Percentiles rank a stretch among this genome's conserved stretches.
Conservation (phyloP, 2,113 vertebrate genomes). For the Silurus meridionalis region DNA sequence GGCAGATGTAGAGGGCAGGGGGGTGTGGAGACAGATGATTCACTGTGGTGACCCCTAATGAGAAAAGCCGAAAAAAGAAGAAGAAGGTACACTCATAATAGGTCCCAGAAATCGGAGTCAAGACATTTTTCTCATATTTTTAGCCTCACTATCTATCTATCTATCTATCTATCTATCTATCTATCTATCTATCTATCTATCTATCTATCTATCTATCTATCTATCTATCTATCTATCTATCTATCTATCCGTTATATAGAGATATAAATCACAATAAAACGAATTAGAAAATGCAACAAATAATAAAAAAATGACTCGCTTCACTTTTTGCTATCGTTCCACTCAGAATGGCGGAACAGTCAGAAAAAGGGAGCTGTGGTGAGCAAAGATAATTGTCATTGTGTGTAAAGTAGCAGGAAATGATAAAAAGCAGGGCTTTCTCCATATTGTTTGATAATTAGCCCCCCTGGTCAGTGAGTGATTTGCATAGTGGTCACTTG, state of each 20-base stretch:
- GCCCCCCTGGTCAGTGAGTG: slow-evolving; percentile 66
- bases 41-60: too few species aligned
- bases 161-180: too few species aligned
- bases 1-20: too few species aligned
- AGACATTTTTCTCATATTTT: too few species aligned
- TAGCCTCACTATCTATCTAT: neutral
- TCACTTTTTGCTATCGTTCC: slow-evolving; percentile 58
- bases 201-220: too few species aligned
- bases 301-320: slow-evolving; percentile 53
- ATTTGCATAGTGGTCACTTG: slow-evolving; percentile 83
- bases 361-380: slow-evolving; percentile 30
- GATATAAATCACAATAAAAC: neutral
- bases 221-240: too few species aligned
- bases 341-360: slow-evolving; percentile 36
- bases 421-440: slow-evolving; percentile 66
- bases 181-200: too few species aligned
- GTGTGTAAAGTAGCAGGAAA: slow-evolving; percentile 51
- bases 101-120: neutral
- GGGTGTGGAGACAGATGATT: too few species aligned
- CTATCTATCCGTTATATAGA: too few species aligned
- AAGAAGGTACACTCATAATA: too few species aligned
- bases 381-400: slow-evolving; percentile 51
- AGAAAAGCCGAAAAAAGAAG: too few species aligned
- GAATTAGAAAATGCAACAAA: slow-evolving; percentile 39
- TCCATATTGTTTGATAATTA: slow-evolving; percentile 75